phyloP scores from a whole-genome alignment of 2,113 vertebrate genomes.

The Xiphophorus hellerii region DNA sequence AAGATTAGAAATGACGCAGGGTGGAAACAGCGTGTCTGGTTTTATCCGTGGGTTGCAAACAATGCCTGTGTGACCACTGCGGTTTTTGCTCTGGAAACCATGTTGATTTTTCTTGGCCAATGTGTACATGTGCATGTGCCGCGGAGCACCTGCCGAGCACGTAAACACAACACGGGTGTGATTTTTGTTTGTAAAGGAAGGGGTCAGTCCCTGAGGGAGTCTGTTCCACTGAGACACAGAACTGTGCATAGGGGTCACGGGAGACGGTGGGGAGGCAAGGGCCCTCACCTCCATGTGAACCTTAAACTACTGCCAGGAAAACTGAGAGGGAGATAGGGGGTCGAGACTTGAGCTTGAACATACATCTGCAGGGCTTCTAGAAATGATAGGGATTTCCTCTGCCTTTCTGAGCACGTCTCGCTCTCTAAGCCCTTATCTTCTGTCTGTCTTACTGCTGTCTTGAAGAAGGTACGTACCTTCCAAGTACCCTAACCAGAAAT shows the following conservation, averaged over 20 bases:
- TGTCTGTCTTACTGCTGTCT: constrained; percentile 53
- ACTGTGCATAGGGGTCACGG: constrained; percentile 69
- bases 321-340: constrained; percentile 43
- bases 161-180: constrained; percentile 48
- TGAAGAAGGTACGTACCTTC: constrained; percentile 18
- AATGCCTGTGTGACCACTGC: neutral
- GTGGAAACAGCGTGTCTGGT: neutral
- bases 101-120: constrained; percentile 11
- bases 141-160: constrained; percentile 61
- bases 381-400: constrained; percentile 76
- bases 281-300: constrained; percentile 78
- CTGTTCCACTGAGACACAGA: constrained; percentile 65
- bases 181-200: constrained; percentile 51
- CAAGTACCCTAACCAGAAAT: constrained; percentile 18
- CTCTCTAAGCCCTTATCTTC: constrained; percentile 63
- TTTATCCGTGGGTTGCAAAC: constrained; percentile 27
- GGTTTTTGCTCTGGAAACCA: neutral
- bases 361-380: constrained; percentile 67
- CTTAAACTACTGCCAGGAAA: constrained; percentile 46
- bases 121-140: constrained; percentile 22
- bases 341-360: constrained; percentile 76
- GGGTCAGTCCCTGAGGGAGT: constrained; percentile 65
- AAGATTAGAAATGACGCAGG: neutral
- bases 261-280: constrained; percentile 51
- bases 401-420: constrained; percentile 61